Evolutionary conservation across 2,888 invertebrate species (phyloP).

Genomic region (Drosophila austrosaltans): DNA sequence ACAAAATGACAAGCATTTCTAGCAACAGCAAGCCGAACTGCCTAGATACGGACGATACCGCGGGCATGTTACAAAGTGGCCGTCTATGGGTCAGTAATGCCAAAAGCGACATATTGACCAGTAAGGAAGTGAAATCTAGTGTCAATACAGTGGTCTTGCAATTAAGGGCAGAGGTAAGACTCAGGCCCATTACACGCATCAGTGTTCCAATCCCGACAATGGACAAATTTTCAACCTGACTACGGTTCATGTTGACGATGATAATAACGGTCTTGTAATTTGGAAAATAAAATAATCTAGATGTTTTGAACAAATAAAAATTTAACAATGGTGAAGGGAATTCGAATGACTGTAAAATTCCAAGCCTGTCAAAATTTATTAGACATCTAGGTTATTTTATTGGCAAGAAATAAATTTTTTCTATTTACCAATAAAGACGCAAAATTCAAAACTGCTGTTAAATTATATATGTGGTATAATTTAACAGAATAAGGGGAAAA

Average conservation of each 20-base stretch:
- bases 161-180: conserved; percentile 23
- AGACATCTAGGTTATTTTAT: no score
- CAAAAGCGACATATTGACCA: conserved; percentile 67
- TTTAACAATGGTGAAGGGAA: background rate
- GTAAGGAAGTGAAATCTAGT: conserved; percentile 65
- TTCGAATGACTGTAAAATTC: background rate
- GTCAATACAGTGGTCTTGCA: conserved; percentile 39
- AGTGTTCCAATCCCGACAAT: conserved; percentile 11
- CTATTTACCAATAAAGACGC: no score
- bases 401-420: no score
- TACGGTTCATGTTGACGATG: background rate
- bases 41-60: conserved; percentile 37
- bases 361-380: background rate
- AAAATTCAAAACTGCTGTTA: no score
- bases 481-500: background rate
- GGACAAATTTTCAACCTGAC: background rate
- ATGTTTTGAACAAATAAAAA: background rate
- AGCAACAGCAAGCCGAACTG: conserved; percentile 52
- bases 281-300: background rate
- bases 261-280: background rate
- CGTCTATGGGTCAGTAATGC: conserved; percentile 63
- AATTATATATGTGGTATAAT: no score
- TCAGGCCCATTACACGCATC: conserved; percentile 13
- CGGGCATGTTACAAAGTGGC: conserved; percentile 38
- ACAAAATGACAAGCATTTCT: conserved; percentile 59